Percentiles rank a stretch among this genome's conserved stretches.
These are phyloP conservation scores for Oophaga sylvatica DNA, from an alignment of 2,797 vertebrate genomes.

Conservation along the genomic window DNA sequence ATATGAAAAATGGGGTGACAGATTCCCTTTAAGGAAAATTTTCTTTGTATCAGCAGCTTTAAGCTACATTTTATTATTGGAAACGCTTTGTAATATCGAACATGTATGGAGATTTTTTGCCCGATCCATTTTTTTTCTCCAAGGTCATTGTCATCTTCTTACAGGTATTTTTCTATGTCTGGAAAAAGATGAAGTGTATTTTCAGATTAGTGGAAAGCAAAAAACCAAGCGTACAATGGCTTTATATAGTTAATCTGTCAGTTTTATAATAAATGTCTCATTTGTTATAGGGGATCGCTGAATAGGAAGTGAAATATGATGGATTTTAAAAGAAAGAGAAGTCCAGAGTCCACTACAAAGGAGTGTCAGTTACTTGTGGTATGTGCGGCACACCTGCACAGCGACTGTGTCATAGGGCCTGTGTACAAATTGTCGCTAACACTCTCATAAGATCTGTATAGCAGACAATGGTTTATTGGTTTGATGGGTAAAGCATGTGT, in stretches of 20 bases:
- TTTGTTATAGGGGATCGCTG: background rate
- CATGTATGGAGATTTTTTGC: background rate
- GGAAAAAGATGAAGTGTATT: background rate
- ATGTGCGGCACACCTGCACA: background rate
- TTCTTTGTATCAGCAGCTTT: too few relatives aligned
- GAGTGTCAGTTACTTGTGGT: background rate
- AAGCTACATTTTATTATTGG: too few relatives aligned
- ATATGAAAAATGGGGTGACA: too few relatives aligned
- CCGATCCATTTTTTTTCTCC: background rate
- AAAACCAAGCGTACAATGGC: background rate
- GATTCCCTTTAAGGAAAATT: too few relatives aligned
- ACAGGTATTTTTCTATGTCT: too few relatives aligned
- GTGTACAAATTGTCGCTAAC: background rate
- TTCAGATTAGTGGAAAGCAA: background rate
- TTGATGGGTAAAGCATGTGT: background rate
- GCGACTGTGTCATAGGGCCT: background rate
- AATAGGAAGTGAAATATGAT: slow-evolving; percentile 6
- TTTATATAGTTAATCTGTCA: background rate
- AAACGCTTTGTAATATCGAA: background rate
- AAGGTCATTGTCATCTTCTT: background rate
- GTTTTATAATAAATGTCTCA: background rate
- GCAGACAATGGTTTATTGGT: background rate
- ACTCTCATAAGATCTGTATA: background rate
- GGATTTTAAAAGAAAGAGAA: background rate
- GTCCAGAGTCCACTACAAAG: background rate